These are phyloP conservation scores for Spatulosminthurus flaviceps DNA, from an alignment of 2,888 invertebrate species.

Conservation along the genomic window DNA sequence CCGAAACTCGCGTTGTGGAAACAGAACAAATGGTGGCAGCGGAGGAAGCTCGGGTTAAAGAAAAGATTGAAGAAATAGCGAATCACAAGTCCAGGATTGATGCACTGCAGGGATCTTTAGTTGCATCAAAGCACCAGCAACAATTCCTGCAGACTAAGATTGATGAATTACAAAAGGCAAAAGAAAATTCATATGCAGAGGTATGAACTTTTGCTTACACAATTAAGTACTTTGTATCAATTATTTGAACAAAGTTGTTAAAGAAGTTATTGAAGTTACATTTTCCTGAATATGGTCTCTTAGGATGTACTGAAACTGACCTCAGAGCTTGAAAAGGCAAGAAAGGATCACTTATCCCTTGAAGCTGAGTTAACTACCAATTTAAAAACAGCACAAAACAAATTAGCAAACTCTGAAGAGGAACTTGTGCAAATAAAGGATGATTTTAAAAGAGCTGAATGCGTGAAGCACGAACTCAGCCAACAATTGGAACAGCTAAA, in stretches of 20 bases:
- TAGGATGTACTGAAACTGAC: not conserved
- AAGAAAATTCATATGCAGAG: not conserved
- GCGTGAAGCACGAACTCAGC: not conserved
- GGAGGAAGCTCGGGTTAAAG: not conserved
- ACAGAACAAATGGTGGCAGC: not conserved
- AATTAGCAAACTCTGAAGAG: too few species aligned
- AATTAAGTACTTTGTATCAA: not conserved
- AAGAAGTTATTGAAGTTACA: too few species aligned
- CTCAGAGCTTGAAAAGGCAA: not conserved
- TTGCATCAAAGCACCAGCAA: not conserved
- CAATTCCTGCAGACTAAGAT: not conserved
- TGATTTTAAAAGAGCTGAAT: too few species aligned
- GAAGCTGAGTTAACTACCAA: too few species aligned
- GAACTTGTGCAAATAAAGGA: too few species aligned
- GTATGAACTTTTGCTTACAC: not conserved
- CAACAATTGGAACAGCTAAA: not conserved
- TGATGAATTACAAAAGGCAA: slow-evolving; percentile 15
- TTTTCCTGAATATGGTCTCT: not conserved
- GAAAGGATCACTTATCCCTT: too few species aligned
- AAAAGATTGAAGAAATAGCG: not conserved
- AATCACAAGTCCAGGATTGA: not conserved
- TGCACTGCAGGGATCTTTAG: not conserved
- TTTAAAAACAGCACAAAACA: too few species aligned
- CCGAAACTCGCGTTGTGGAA: not conserved
- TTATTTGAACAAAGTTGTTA: too few species aligned